Evolutionary conservation across 2,797 vertebrate genomes (phyloP).

Genomic region (Neostethus bicornis): DNA sequence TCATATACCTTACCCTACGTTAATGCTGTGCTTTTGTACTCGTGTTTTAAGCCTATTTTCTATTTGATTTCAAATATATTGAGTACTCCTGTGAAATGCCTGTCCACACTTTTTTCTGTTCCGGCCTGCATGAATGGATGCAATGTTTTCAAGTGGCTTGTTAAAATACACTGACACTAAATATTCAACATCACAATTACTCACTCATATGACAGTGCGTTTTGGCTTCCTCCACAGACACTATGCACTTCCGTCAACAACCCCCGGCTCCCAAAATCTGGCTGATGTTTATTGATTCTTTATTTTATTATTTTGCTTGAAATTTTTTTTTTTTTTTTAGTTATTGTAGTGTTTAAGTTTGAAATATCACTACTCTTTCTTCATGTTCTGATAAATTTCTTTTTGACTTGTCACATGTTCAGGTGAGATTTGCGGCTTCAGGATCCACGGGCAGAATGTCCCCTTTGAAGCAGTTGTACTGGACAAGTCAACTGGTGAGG

Average conservation of each 20-base stretch:
- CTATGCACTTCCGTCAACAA: conserved; percentile 81
- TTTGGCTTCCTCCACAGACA: conserved; percentile 90
- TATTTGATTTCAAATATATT: conserved; percentile 68
- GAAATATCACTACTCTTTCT: background rate
- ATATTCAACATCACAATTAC: conserved; percentile 72
- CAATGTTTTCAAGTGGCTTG: conserved; percentile 94
- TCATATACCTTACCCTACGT: conserved; percentile 60
- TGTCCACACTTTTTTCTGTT: conserved; percentile 88
- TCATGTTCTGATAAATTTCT: conserved; percentile 49
- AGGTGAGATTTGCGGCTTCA: conserved; percentile 99
- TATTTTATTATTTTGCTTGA: conserved; percentile 74
- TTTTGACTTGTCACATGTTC: conserved; percentile 71
- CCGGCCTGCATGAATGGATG: conserved; percentile 99
- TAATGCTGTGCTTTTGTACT: conserved; percentile 74
- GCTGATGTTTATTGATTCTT: conserved; percentile 71
- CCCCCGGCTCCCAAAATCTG: conserved; percentile 88
- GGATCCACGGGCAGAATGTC: conserved; percentile 95
- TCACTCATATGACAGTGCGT: conserved; percentile 87
- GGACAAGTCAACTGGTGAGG: conserved; percentile 97
- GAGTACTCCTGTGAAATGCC: conserved; percentile 99
- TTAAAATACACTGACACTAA: conserved; percentile 87
- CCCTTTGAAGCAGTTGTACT: conserved; percentile 97
- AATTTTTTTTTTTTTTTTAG: conserved; percentile 41
- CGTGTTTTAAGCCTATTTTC: conserved; percentile 59
- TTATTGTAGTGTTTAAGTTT: conserved; percentile 28